A percentile compares a stretch with the other conserved stretches of the same genome.
Evolutionary conservation across 2,797 vertebrate genomes (phyloP).

Genomic region (Lepidocolaptes lacrymiger): DNA sequence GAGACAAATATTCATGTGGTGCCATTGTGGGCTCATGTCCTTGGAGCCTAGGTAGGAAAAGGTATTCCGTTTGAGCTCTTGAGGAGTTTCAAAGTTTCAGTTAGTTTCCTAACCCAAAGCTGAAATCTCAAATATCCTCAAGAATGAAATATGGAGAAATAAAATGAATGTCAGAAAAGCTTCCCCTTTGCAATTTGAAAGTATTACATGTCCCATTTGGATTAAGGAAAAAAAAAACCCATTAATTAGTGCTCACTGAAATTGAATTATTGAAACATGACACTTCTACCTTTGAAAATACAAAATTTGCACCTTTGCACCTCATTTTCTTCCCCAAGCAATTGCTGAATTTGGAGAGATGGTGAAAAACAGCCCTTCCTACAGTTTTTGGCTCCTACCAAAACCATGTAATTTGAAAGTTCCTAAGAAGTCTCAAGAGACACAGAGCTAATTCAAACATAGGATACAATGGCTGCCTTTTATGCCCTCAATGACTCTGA

Average conservation of each 20-base stretch:
- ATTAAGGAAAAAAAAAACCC: background rate
- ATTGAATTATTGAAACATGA: background rate
- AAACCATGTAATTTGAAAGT: constrained; percentile 16
- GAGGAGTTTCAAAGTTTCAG: background rate
- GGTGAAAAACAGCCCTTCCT: constrained; percentile 14
- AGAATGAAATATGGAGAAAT: background rate
- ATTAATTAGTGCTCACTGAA: background rate
- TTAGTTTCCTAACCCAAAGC: background rate
- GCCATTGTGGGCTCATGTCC: background rate
- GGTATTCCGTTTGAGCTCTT: background rate
- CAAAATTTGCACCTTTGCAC: background rate
- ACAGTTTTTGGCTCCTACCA: constrained; percentile 12
- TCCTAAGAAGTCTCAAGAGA: constrained; percentile 27
- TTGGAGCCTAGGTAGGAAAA: background rate
- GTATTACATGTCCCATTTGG: background rate
- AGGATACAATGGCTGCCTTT: constrained; percentile 13
- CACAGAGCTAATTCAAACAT: constrained; percentile 6
- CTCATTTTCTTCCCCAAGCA: background rate
- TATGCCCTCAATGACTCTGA: background rate
- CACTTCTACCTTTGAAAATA: background rate
- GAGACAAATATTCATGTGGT: background rate
- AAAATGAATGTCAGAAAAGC: background rate
- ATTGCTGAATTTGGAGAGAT: background rate
- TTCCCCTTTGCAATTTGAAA: background rate
- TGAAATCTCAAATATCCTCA: background rate